These are phyloP conservation scores for Trididemnum nubilum DNA, from an alignment of 23 tunicate genomes.

Conservation along the genomic window DNA sequence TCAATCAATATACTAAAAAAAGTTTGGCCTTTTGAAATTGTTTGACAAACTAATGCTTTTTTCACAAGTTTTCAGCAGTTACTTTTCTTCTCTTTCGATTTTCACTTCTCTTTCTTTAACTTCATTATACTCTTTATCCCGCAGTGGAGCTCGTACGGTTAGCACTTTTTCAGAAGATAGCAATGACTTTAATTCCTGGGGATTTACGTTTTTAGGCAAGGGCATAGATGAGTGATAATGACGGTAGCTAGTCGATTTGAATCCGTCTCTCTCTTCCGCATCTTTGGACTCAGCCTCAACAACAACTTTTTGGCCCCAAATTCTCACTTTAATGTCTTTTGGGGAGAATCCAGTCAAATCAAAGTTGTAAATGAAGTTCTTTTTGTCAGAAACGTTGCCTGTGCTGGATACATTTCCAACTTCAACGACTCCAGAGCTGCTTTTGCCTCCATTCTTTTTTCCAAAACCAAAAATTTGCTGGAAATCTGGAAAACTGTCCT, in stretches of 20 bases:
- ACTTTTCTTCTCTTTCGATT: too few species aligned
- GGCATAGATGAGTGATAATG: slow-evolving; percentile 34
- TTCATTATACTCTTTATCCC: too few species aligned
- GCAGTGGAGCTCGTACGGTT: background rate
- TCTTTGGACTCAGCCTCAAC: slow-evolving; percentile 31
- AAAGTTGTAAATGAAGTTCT: slow-evolving; percentile 11
- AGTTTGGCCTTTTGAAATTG: too few species aligned
- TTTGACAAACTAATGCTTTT: too few species aligned
- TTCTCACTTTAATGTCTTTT: slow-evolving; percentile 14
- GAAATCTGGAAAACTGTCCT: too few species aligned
- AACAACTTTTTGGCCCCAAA: slow-evolving; percentile 32
- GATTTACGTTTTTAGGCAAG: background rate
- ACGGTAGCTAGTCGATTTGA: slow-evolving; percentile 1
- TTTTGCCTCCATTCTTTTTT: too few species aligned
- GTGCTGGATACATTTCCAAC: too few species aligned
- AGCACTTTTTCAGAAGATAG: background rate
- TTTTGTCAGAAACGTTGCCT: background rate
- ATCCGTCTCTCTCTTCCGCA: slow-evolving; percentile 20
- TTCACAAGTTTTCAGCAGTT: too few species aligned
- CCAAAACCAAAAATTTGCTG: too few species aligned
- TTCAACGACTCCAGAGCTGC: too few species aligned
- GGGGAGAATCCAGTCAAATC: slow-evolving; percentile 15
- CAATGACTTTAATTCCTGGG: background rate
- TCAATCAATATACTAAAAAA: too few species aligned
- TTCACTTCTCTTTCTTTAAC: too few species aligned